These are phyloP conservation scores for Pica pica DNA, from an alignment of 2,113 vertebrate species.

Conservation along the genomic window DNA sequence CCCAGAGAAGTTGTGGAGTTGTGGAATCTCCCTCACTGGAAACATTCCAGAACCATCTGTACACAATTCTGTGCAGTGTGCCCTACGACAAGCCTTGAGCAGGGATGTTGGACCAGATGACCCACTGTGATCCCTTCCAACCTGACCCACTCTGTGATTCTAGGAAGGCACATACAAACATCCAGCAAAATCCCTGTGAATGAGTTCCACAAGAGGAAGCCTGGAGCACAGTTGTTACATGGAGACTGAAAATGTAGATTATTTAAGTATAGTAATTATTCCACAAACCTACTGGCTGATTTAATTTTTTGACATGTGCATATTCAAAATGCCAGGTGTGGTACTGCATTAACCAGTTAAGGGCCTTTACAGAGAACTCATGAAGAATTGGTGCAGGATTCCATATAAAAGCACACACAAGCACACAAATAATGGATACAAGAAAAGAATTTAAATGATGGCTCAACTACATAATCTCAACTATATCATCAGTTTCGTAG, in stretches of 20 bases:
- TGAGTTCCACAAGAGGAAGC: not conserved
- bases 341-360: not conserved
- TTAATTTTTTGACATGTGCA: not conserved
- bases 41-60: not conserved
- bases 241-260: not conserved
- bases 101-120: too few relatives aligned
- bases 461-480: not conserved
- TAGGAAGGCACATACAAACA: not conserved
- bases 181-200: not conserved
- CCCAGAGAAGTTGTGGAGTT: not conserved
- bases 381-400: not conserved
- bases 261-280: not conserved
- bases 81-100: not conserved
- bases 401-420: not conserved
- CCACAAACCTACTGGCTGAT: not conserved
- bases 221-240: not conserved
- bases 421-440: not conserved
- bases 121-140: not conserved
- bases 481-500: not conserved
- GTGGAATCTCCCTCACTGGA: not conserved
- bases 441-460: not conserved
- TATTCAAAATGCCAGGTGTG: not conserved
- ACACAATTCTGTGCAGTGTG: not conserved
- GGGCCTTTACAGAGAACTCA: not conserved
- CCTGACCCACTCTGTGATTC: not conserved